These are phyloP conservation scores for Andrena cerasifolii DNA, from an alignment of 1,140 invertebrate species.

Conservation along the genomic window DNA sequence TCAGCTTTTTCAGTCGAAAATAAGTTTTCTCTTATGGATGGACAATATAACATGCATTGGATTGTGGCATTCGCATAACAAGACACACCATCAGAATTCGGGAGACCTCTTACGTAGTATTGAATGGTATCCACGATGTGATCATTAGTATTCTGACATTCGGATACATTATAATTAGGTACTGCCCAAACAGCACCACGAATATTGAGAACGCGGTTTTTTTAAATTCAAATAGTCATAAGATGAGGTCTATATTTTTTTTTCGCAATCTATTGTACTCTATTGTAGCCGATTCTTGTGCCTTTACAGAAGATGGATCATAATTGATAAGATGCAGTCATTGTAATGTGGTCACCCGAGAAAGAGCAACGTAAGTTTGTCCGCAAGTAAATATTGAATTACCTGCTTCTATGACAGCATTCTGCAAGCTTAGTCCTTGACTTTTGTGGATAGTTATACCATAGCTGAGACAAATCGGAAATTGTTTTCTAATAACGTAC, in stretches of 20 bases:
- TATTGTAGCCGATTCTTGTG: constrained; percentile 55
- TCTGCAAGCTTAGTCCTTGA: too few species aligned
- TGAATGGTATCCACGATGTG: not conserved
- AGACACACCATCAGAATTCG: constrained; percentile 48
- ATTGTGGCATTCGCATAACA: constrained; percentile 53
- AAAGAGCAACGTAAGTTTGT: constrained; percentile 76
- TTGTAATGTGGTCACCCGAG: constrained; percentile 70
- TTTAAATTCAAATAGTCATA: constrained; percentile 26
- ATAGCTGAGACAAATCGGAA: constrained; percentile 74
- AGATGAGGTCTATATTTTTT: constrained; percentile 55
- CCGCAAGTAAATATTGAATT: constrained; percentile 71
- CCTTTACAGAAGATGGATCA: constrained; percentile 62
- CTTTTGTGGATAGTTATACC: constrained; percentile 63
- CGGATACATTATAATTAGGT: not conserved
- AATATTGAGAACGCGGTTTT: constrained; percentile 14
- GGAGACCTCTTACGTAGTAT: constrained; percentile 20
- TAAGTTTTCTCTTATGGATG: too few species aligned
- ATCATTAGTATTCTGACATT: constrained; percentile 13
- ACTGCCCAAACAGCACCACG: constrained; percentile 1
- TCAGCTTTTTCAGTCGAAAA: too few species aligned
- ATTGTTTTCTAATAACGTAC: constrained; percentile 69
- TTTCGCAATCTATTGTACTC: constrained; percentile 69
- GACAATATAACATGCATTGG: constrained; percentile 49
- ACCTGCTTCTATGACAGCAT: constrained; percentile 70
- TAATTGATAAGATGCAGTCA: constrained; percentile 73